Percentiles rank a stretch among this genome's conserved stretches.
Evolutionary conservation across 2,888 invertebrate genomes (phyloP).

Genomic region (Brachylomia viminalis): DNA sequence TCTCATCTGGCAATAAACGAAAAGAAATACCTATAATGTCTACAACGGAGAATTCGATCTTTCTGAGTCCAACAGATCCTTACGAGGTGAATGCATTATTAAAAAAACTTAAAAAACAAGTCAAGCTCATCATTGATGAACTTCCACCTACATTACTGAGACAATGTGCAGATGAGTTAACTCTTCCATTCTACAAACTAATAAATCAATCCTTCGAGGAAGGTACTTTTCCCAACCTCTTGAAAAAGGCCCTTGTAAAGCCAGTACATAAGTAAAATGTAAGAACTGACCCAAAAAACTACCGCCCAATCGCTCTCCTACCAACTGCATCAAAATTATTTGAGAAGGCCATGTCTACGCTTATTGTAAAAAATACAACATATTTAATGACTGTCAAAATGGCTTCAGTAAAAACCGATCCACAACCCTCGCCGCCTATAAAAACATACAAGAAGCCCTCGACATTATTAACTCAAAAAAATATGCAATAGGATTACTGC

Average conservation of each 20-base stretch:
- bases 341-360: too few species aligned
- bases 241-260: not conserved
- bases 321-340: too few species aligned
- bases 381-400: too few species aligned
- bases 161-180: not conserved
- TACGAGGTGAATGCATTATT: not conserved
- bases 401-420: too few species aligned
- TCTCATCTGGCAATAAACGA: too few species aligned
- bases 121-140: not conserved
- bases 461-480: too few species aligned
- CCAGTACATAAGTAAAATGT: not conserved
- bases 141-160: not conserved
- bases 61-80: not conserved
- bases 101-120: not conserved
- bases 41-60: too few species aligned
- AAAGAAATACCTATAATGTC: too few species aligned
- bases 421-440: too few species aligned
- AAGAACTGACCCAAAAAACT: constrained; percentile 2
- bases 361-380: too few species aligned
- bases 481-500: too few species aligned
- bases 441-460: too few species aligned
- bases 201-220: not conserved
- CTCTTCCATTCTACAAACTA: not conserved
- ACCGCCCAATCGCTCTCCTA: not conserved
- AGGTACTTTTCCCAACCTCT: not conserved